Base-by-base conservation (phyloP, 2,888 invertebrate species). In the Lampropteryx suffumata region DNA sequence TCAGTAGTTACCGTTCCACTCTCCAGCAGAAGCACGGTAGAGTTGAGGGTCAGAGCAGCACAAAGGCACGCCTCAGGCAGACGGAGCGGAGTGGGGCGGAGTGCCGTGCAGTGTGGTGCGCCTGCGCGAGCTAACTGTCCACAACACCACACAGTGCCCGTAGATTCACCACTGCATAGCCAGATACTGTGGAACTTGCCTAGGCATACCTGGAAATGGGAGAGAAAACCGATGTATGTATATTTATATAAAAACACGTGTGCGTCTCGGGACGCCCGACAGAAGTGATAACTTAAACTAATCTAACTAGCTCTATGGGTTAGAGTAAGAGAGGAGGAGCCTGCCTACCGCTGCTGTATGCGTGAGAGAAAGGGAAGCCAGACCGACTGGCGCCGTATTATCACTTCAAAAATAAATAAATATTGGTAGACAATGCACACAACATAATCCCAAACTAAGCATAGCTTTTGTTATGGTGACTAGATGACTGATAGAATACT, bases 81-180 rank as follows among this genome's bases (percentile, higher is more conserved):
- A 1, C 71, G 64, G 29, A 92, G 64, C 0, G 73, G 75, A 11
- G 86, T 79, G 1, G 94, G 94, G 6, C 84, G 82, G 0, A 94
- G 79, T 10, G 91, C 90, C 0, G 93, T 92, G 59, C 93, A 92
- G 40, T 89, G 86, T 0, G 92, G 92, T 4, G 94, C 92, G 27
- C 97, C 97, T 10, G 97, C 92, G 1, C 89, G 76, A 57, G 93
- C 94, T 8, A 96, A 94, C 82, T 96, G 95, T 0, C 97, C 98
- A 74, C 96, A 95, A 12, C 94, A 92, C 87, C 93, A 97, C 1
- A 94, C 93, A 41, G 85, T 82, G 46, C 84, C 84, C 28, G 72
- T 72, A 1, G 73, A 75, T 0, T 91, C 82, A 0, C 52, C 40
- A 1, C 69, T 71, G 50, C 80, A 76, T 21, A 95, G 71, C 84